These are phyloP conservation scores for Salpingus planirostris DNA, from an alignment of 2,888 invertebrate genomes.

Conservation along the genomic window DNA sequence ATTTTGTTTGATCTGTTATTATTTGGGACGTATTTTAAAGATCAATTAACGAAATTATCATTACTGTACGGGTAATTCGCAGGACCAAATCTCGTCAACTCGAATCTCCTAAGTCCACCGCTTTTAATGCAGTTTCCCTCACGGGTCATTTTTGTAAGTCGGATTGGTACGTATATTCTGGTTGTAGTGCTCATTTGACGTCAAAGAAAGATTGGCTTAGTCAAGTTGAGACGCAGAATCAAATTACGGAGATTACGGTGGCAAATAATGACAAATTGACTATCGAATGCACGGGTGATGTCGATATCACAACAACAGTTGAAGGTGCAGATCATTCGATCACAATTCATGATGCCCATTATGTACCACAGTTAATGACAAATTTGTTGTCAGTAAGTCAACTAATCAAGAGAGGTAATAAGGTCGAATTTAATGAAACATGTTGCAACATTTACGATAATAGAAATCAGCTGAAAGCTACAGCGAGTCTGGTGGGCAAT, in stretches of 20 bases:
- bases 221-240: not conserved
- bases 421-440: slow-evolving; percentile 9
- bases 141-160: not conserved
- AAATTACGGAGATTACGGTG: not conserved
- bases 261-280: not conserved
- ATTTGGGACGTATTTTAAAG: too few relatives aligned
- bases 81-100: too few relatives aligned
- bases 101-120: too few relatives aligned
- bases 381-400: slow-evolving; percentile 10
- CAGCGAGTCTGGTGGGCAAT: slow-evolving; percentile 10
- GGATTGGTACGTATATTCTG: slow-evolving; percentile 13
- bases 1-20: too few relatives aligned
- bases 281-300: not conserved
- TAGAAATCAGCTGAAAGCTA: slow-evolving; percentile 9
- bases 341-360: slow-evolving; percentile 8
- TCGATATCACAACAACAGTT: not conserved
- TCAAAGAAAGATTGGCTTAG: slow-evolving; percentile 6
- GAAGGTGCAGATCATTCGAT: not conserved
- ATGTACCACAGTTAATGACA: slow-evolving; percentile 14
- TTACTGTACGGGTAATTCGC: too few relatives aligned
- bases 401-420: slow-evolving; percentile 17
- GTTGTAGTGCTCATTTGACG: slow-evolving; percentile 11
- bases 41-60: too few relatives aligned
- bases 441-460: slow-evolving; percentile 14
- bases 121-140: not conserved